A percentile compares a stretch with the other conserved stretches of the same genome.
Conservation (phyloP, 1,140 invertebrate genomes). For the Psilanteris sp. region DNA sequence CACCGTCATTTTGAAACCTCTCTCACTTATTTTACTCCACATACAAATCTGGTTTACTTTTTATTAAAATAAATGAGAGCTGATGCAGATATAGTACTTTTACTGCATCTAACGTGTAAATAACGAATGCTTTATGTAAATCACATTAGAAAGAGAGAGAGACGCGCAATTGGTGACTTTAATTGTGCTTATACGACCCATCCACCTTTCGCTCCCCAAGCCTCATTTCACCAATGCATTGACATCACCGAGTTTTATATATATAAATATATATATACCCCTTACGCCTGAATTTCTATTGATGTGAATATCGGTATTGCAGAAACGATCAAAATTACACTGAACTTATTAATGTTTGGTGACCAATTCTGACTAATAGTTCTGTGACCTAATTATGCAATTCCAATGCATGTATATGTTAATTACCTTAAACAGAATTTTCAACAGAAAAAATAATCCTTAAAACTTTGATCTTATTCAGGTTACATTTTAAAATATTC, state of each 20-base stretch:
- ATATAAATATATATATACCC: no score
- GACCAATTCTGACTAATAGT: background rate
- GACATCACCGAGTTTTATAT: background rate
- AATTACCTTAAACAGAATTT: no score
- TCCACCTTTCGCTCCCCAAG: background rate
- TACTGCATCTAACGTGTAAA: no score
- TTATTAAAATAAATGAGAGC: conserved; percentile 1
- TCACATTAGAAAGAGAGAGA: conserved; percentile 4
- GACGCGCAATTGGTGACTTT: conserved; percentile 13
- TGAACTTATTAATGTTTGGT: background rate
- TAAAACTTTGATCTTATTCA: no score
- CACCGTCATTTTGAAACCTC: background rate
- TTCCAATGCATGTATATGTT: no score
- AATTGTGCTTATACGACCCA: conserved; percentile 12
- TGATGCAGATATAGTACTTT: no score
- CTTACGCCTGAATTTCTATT: background rate
- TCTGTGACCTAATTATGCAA: no score
- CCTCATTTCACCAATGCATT: conserved; percentile 17
- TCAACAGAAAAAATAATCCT: no score
- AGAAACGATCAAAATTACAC: conserved; percentile 23
- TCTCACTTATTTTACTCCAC: conserved; percentile 11
- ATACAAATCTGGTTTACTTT: background rate
- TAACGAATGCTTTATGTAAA: conserved; percentile 22
- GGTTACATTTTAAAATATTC: no score
- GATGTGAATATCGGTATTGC: conserved; percentile 38